These are phyloP conservation scores for Tiaroga cobitis DNA, from an alignment of 2,797 vertebrate genomes.

Conservation along the genomic window DNA sequence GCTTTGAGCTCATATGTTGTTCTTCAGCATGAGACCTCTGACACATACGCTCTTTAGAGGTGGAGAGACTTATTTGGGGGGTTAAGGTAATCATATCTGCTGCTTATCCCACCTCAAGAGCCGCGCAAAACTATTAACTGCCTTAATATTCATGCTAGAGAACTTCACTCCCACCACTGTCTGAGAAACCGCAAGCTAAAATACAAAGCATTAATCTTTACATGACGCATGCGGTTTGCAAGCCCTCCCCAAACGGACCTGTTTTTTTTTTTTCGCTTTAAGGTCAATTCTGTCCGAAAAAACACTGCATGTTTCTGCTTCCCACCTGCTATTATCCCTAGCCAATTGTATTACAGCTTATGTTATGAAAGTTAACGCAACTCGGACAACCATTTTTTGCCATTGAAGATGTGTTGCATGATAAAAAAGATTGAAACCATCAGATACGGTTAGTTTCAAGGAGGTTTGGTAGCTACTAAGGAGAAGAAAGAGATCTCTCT, in stretches of 20 bases:
- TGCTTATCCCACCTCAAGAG: slow-evolving; percentile 17
- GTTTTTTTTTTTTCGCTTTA: slow-evolving; percentile 10
- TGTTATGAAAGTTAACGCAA: neutral
- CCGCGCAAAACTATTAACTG: slow-evolving; percentile 16
- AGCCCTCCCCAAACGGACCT: neutral
- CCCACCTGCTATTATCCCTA: slow-evolving; percentile 17
- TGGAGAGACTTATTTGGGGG: slow-evolving; percentile 26
- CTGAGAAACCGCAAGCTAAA: slow-evolving; percentile 9
- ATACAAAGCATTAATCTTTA: slow-evolving; percentile 27
- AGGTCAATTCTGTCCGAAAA: slow-evolving; percentile 19
- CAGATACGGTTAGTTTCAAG: neutral
- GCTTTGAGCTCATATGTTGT: slow-evolving; percentile 32
- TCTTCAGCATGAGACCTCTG: slow-evolving; percentile 4
- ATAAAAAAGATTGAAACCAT: neutral
- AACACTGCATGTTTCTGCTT: slow-evolving; percentile 15
- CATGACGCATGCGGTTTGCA: neutral
- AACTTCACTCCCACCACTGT: slow-evolving; percentile 26
- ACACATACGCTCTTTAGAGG: neutral
- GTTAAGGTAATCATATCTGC: slow-evolving; percentile 28
- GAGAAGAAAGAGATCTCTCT: slow-evolving; percentile 17
- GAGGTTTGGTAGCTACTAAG: neutral
- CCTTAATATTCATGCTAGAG: neutral
- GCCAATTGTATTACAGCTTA: neutral
- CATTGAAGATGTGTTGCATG: neutral
- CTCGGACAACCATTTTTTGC: neutral